Evolutionary conservation across 2,113 vertebrate genomes (phyloP).

Genomic region (Pycnonotus jocosus): DNA sequence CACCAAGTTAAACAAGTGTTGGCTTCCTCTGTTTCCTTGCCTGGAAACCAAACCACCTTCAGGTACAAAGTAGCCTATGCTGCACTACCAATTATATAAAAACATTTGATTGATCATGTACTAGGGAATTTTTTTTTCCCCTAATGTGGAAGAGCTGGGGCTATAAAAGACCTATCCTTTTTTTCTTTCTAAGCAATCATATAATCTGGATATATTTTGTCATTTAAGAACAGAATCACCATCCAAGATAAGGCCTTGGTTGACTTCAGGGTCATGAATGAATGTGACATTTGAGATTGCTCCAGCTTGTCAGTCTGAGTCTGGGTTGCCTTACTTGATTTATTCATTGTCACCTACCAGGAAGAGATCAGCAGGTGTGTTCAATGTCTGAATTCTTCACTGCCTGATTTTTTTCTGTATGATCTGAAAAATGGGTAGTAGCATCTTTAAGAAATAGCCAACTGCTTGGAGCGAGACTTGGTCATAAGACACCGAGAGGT

Average conservation of each 20-base stretch:
- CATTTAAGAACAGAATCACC: neutral
- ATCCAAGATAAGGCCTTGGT: neutral
- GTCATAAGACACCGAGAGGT: neutral
- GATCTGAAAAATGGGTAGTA: neutral
- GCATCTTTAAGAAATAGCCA: neutral
- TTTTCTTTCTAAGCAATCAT: neutral
- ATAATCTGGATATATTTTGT: neutral
- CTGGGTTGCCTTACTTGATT: neutral
- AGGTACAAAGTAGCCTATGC: neutral
- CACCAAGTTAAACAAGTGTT: neutral
- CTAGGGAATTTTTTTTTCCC: accelerated
- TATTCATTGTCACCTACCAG: neutral
- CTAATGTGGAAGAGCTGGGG: neutral
- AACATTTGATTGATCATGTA: neutral
- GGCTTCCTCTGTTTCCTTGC: neutral
- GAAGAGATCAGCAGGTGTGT: neutral
- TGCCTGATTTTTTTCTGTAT: neutral
- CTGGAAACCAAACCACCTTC: neutral
- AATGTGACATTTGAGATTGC: neutral
- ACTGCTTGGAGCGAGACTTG: neutral
- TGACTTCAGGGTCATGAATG: neutral
- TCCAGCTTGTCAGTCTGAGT: neutral
- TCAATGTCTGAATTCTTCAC: neutral
- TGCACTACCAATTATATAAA: neutral
- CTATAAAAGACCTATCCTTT: neutral